Base-by-base conservation (phyloP, 2,797 vertebrate genomes). In the Hemitrygon akajei region DNA sequence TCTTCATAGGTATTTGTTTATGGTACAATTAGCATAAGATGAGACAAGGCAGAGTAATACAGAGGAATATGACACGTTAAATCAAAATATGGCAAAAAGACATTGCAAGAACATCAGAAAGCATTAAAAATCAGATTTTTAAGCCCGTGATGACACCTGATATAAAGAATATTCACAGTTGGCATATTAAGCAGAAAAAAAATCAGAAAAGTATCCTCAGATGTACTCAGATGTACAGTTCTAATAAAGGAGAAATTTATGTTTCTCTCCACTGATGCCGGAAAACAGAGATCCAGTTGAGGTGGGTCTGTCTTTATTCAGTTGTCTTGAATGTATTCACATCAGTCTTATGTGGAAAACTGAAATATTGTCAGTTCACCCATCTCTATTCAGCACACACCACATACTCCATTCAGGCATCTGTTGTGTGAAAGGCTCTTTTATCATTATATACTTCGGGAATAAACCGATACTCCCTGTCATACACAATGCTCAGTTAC, bases 331-430 rank as follows among this genome's bases (percentile, higher is more conserved):
- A 93, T 76, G 73, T 56, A 58, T 47, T 91, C 9, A 6, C 91
- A 92, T 75, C 37, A 75, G 75, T 73, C 25, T 30, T 7, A 75
- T 56, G 27, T 76, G 69, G 7, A 18, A 37, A 73, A 93, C 37
- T 76, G 30, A 76, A 93, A 73, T n/a, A 10, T 37, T 56, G 73
- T 93, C 69, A 93, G 12, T 75, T 76, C 71, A 58, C 40, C 71
- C 71, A 93, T 93, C 71, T 93, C n/a, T 76, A 93, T 93, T 93
- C 91, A 56, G 10, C 91, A 25, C 89, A 92, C 69, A 92, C 3
- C 71, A 4, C 40, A n/a, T 76, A 47, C 76, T 93, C 27, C 12
- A 40, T 92, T 92, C 69, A 75, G 69, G 12, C 69, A 73, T 56
- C 69, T 47, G 40, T 93, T 56, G 16, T 93, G 25, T 73, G 91